Base-by-base conservation (phyloP, 2,797 vertebrate genomes). In the Syncerus caffer region DNA sequence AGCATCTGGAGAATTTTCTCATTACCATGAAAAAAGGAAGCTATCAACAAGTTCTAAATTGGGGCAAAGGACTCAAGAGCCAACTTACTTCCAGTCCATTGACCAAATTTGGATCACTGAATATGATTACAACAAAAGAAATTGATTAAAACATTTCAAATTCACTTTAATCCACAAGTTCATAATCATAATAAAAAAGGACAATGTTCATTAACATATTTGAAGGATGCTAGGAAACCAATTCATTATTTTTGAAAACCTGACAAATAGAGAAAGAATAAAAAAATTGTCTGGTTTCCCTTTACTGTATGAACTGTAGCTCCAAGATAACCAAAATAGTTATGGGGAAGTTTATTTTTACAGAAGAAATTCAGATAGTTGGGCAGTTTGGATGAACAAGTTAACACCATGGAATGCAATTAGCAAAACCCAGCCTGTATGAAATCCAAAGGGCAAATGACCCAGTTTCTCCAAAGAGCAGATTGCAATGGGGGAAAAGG, bases 381-480 rank as follows among this genome's bases (percentile, higher is more conserved):
- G 76, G 34, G 29, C 3, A 3, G 16, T 71, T 94, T 23, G 29
- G n/a, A 85, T 12, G 23, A 95, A 38, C 50, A 74, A 31, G 1
- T 85, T 90, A 67, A 95, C 12, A 90, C 15, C 31, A 34, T 45
- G 31, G 31, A 78, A 42, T 83, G 4, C 12, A 79, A 45, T 92
- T 89, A 76, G 12, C n/a, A 95, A 95, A 89, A 53, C 17, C 57
- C 15, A 53, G n/a, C 23, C 47, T 50, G 12, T 60, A n/a, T 67
- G 21, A 95, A 93, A 60, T 85, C 67, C 85, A 23, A 11, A 57
- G 62, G 64, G 10, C 42, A 64, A 92, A 93, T 57, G 90, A 87
- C 60, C 89, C 38, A 74, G 7, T 93, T 92, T 96, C 82, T 94
- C 83, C 60, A 74, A 93, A 97, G 83, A 92, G 12, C 29, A 76